These are phyloP conservation scores for Bombus breviceps DNA, from an alignment of 1,140 invertebrate genomes.

Conservation along the genomic window DNA sequence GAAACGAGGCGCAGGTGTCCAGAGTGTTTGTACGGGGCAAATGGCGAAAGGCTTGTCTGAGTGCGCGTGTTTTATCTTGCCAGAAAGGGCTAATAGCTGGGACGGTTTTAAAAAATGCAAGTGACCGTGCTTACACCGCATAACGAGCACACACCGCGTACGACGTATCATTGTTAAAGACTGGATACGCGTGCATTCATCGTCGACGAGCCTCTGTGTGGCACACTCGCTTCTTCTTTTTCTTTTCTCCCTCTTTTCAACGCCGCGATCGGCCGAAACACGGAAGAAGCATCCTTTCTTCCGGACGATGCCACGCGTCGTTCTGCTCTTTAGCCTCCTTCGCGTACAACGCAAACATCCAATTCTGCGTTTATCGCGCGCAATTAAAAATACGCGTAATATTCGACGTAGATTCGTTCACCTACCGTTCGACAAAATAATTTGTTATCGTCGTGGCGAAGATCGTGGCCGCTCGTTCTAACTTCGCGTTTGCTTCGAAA, in stretches of 20 bases:
- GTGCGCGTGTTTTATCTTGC: slow-evolving; percentile 31
- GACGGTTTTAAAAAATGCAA: slow-evolving; percentile 55
- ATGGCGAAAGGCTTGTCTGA: slow-evolving; percentile 40
- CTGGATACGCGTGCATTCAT: neutral
- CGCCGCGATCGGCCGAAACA: neutral
- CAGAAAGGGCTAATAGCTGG: neutral
- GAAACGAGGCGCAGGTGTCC: neutral
- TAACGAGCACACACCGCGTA: slow-evolving; percentile 40
- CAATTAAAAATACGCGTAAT: no score
- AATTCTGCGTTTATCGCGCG: no score
- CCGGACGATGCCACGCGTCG: no score
- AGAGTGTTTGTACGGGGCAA: slow-evolving; percentile 12
- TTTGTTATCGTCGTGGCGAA: no score
- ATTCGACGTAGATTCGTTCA: no score
- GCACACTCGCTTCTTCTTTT: no score
- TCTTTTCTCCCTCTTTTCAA: neutral
- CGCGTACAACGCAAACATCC: no score
- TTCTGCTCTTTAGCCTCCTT: no score
- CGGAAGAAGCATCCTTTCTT: neutral
- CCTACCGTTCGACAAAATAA: no score
- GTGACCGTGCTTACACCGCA: slow-evolving; percentile 12
- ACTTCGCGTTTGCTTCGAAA: neutral
- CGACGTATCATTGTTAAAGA: slow-evolving; percentile 30
- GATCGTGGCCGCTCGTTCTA: no score
- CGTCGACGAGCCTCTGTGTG: neutral